Base-by-base conservation (phyloP, 2,888 invertebrate species). In the Dynastes maya region DNA sequence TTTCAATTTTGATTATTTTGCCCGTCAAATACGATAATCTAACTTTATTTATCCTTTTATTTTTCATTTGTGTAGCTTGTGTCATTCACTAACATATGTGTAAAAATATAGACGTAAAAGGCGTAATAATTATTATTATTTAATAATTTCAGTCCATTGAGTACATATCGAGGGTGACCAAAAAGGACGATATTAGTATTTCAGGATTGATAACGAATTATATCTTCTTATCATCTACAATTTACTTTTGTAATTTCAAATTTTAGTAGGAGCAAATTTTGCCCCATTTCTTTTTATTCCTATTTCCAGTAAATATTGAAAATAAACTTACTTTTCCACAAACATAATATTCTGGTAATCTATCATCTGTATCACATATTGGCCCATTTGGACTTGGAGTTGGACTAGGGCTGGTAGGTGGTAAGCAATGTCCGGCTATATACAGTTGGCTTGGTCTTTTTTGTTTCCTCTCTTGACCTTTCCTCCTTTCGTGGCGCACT, bases 401-500 rank as follows among this genome's bases (percentile, higher is more conserved):
- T 55, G 90, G 92, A 85, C 90, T 93, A 85, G 89, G 90, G 86
- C 90, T 90, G 77, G 88, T 90, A 45, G 93, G 93, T 53, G 91
- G 90, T 82, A 92, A 87, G 87, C 93, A 91, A 83, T 92, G 92
- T 29, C 92, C 90, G 84, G 92, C 92, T 85, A 94, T 90, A 81
- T 93, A 93, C 84, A 94, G 91, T 88, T 94, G 93, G 84, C 91
- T 91, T 13, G 92, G 92, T 80, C 89, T 85, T 86, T 94, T 91
- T 82, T 89, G 88, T 77, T 94, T 90, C 88, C 94, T 94, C 88
- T 95, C 94, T 84, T 92, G 92, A 9, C 88, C 88, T 82, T 95
- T 93, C 80, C 94, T 91, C 83, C 95, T 90, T 89, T 95, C 95
- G 88, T 95, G 95, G 88, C 95, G 93, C 71, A 95, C 94, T 78